Conservation (phyloP, 2,888 invertebrate species). For the Eueremaeus valkanovi region DNA sequence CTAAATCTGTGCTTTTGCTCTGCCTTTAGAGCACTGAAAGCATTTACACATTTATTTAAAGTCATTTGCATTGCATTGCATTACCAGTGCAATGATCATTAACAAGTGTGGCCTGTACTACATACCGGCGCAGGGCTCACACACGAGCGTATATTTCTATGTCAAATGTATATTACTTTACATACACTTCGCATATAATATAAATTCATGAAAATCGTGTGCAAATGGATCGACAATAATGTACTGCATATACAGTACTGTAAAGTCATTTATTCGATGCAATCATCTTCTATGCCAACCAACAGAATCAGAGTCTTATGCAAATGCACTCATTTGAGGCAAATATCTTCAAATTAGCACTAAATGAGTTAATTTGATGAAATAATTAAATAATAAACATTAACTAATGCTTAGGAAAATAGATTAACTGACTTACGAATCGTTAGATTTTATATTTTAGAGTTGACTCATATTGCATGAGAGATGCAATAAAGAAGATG, state of each 20-base stretch:
- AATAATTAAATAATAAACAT: neutral
- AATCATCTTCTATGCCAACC: too few relatives aligned
- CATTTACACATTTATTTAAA: slow-evolving; percentile 29
- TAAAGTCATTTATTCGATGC: neutral
- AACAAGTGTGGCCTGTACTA: slow-evolving; percentile 33
- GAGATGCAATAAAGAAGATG: slow-evolving; percentile 5
- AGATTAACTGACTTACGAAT: neutral
- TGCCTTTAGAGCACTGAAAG: slow-evolving; percentile 3
- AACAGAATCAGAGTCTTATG: too few relatives aligned
- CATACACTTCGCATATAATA: neutral
- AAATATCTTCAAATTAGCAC: neutral
- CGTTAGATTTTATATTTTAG: neutral
- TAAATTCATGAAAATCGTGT: slow-evolving; percentile 4
- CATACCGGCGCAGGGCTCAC: slow-evolving; percentile 23
- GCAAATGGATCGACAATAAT: neutral
- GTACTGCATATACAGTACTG: too few relatives aligned
- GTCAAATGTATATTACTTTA: slow-evolving; percentile 28
- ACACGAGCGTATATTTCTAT: slow-evolving; percentile 8
- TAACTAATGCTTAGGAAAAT: neutral
- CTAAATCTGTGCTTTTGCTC: too few relatives aligned
- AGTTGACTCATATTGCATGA: neutral
- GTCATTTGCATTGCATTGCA: slow-evolving; percentile 25
- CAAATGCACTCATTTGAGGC: too few relatives aligned
- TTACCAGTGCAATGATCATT: slow-evolving; percentile 31
- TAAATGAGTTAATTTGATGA: neutral